phyloP scores from a whole-genome alignment of 2,113 vertebrate species.

The Ciconia boyciana region DNA sequence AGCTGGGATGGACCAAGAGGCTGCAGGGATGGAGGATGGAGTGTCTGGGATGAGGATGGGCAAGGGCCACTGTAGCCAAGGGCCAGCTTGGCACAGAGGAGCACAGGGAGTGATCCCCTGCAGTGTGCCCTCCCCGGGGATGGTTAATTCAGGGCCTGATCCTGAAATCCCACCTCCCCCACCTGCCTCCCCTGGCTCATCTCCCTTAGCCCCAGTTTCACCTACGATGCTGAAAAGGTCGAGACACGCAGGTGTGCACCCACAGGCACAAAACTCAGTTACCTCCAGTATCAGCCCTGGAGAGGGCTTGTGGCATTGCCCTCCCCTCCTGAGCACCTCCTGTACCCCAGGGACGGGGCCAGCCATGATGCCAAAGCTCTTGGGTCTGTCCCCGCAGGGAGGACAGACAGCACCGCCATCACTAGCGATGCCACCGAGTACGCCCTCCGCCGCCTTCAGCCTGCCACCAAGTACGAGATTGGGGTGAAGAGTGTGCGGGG shows the following conservation, averaged over 20 bases:
- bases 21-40: neutral
- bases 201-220: neutral
- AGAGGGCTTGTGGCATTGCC: neutral
- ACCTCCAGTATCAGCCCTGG: neutral
- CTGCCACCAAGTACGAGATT: constrained; percentile 90
- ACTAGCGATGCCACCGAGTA: constrained; percentile 84
- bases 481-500: constrained; percentile 84
- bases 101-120: neutral
- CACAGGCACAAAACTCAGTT: neutral
- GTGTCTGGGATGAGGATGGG: neutral
- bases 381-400: constrained; percentile 73
- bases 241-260: neutral
- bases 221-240: neutral
- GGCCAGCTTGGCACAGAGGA: neutral
- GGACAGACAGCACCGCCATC: constrained; percentile 85
- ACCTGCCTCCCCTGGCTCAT: fast-evolving
- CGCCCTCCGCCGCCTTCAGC: constrained; percentile 80
- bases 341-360: neutral
- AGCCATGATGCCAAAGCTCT: neutral
- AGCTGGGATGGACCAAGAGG: neutral
- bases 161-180: neutral
- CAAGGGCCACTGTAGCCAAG: neutral
- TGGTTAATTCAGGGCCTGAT: neutral
- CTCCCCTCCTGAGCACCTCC: neutral
- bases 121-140: neutral